phyloP scores from a whole-genome alignment of 2,888 invertebrate genomes.

The Eilema caniola region DNA sequence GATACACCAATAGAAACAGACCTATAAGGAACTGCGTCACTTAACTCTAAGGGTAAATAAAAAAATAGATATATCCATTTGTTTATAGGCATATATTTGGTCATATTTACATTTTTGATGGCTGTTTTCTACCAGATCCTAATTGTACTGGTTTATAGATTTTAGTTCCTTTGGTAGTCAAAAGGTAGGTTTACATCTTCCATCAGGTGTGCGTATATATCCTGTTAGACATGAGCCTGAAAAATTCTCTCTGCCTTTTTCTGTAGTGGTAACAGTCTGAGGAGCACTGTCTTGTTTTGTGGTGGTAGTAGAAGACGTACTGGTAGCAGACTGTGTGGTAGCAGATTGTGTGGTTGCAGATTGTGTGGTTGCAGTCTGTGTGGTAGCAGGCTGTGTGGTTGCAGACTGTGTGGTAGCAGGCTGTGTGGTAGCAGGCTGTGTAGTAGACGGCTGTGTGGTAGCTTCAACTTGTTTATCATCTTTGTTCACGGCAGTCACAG shows the following conservation, averaged over 20 bases:
- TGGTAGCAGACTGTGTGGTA: not conserved
- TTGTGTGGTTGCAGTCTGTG: not conserved
- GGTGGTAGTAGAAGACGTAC: slow-evolving; percentile 6
- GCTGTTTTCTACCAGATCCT: not conserved
- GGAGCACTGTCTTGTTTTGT: slow-evolving; percentile 18
- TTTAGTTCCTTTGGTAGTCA: slow-evolving; percentile 23
- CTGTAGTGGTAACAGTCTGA: slow-evolving; percentile 40
- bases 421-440: no score
- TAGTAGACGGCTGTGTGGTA: not conserved
- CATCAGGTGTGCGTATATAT: slow-evolving; percentile 68
- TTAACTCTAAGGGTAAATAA: not conserved
- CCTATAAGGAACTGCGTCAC: not conserved
- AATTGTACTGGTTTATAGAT: not conserved
- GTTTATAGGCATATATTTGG: not conserved
- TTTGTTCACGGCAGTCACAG: not conserved
- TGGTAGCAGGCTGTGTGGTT: slow-evolving; percentile 3
- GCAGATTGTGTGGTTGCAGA: no score
- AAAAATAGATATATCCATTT: not conserved
- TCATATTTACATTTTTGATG: not conserved
- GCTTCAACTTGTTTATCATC: slow-evolving; percentile 5
- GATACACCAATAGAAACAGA: not conserved
- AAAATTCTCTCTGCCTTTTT: slow-evolving; percentile 71
- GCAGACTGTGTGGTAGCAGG: no score
- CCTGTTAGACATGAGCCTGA: slow-evolving; percentile 67
- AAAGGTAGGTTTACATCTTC: slow-evolving; percentile 71